phyloP scores from a whole-genome alignment of 1,140 invertebrate genomes.

The Pseudomyrmex sp. region DNA sequence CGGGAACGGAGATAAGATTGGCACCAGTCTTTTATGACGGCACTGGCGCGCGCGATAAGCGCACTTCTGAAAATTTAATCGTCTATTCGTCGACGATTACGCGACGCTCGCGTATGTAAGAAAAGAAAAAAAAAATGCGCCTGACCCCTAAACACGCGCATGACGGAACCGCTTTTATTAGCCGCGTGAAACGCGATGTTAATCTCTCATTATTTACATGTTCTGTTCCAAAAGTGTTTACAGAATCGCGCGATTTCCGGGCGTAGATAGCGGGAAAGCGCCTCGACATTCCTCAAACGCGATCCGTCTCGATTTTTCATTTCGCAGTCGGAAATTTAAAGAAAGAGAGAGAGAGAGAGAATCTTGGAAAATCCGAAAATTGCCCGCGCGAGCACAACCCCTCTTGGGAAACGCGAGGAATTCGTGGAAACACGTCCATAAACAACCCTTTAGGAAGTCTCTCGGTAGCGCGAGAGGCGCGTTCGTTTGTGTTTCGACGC shows the following conservation, averaged over 20 bases:
- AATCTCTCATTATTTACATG: background rate
- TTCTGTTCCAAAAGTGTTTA: background rate
- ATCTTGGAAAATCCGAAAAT: background rate
- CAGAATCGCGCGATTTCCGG: background rate
- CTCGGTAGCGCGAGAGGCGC: background rate
- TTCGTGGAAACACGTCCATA: background rate
- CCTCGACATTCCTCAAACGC: no score
- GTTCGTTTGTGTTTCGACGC: conserved; percentile 25
- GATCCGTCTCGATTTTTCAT: no score
- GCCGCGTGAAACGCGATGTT: background rate
- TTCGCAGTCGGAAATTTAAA: background rate
- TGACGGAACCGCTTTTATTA: conserved; percentile 10
- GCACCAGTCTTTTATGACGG: conserved; percentile 11
- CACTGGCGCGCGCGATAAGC: conserved; percentile 37
- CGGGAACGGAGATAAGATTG: conserved; percentile 59
- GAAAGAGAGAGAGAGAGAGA: no score
- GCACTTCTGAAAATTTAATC: conserved; percentile 43
- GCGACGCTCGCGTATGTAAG: background rate
- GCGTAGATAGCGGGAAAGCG: no score
- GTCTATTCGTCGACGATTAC: conserved; percentile 19
- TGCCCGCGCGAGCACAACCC: background rate
- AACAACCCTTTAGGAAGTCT: background rate
- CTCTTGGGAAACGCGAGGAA: background rate
- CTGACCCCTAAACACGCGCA: background rate
- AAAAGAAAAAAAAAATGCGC: background rate